phyloP scores from a whole-genome alignment of 2,797 vertebrate species.

The Argya squamiceps region DNA sequence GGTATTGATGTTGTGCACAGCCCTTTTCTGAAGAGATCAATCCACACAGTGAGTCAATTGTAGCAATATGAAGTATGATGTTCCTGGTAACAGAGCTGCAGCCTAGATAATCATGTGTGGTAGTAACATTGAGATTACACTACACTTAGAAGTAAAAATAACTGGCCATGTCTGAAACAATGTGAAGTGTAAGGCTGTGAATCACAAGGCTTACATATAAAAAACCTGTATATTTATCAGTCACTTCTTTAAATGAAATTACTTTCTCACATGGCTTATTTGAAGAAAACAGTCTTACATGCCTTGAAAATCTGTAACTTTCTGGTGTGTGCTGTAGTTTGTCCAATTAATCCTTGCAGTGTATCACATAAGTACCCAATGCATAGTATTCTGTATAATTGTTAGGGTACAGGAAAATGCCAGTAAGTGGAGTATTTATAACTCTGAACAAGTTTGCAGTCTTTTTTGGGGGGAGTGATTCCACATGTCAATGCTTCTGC shows the following conservation, averaged over 20 bases:
- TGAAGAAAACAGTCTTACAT: background rate
- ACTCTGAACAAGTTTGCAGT: background rate
- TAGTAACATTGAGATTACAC: background rate
- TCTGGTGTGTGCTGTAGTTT: background rate
- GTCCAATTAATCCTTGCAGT: background rate
- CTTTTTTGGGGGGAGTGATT: background rate
- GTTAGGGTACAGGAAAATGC: background rate
- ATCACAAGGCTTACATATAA: background rate
- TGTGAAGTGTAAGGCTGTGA: background rate
- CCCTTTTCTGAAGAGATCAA: background rate
- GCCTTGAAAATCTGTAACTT: background rate
- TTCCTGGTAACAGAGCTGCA: background rate
- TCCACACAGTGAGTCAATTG: background rate
- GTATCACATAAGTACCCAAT: background rate
- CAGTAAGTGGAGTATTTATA: background rate
- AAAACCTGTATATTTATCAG: background rate
- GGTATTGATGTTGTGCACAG: background rate
- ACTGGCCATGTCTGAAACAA: background rate
- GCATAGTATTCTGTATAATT: background rate
- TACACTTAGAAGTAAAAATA: background rate
- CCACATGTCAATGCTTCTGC: rapidly evolving
- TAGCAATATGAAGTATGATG: background rate
- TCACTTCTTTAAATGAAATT: background rate
- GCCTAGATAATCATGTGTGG: background rate
- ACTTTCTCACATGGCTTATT: background rate